Evolutionary conservation across 2,113 vertebrate genomes (phyloP), one percentile per base, ranked within the genome.

Genomic region (Leuciscus idus): DNA sequence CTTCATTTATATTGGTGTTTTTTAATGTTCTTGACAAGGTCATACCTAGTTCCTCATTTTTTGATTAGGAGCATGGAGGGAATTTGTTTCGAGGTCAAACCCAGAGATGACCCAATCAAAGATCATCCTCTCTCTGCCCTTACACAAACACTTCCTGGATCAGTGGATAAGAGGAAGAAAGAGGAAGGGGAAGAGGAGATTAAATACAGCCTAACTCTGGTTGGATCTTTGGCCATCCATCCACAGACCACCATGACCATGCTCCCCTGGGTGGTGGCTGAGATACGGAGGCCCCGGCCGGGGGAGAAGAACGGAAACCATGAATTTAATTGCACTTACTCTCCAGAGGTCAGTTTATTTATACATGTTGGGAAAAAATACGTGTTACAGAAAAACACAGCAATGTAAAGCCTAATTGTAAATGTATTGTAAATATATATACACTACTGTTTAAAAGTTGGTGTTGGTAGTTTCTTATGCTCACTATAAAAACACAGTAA

Each of bases 201-300:
- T 23, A 89, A 70, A 76, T 99, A 97, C 88, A 91, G 91, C 73
- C 95, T 99, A 50, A 95, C 95, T 64, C 90, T 99, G 4, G 90
- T 95, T 23, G 98, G 98, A 57, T 98, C 94, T 46, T 88, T 97
- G 86, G 91, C 94, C 0, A 97, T 99, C 61, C 96, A 98, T 76
- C 90, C 93, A 1, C 94, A 97, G 61, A 99, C 97, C 89, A 98
- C 97, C 76, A 97, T 96, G 97, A 90, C 97, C 73, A 97, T 99
- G 96, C 94, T 99, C 79, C 97, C 98, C 0, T 99, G 98, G 98
- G 95, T 99, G 64, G 96, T 99, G 92, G 96, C 97, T 0, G 97
- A 99, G 92, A 96, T 98, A 77, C 93, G 94, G 39, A 93, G 88
- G 64, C 92, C 93, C 33, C 64, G 39, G 74, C 21, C 79, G 1